Conservation (phyloP, 2,888 invertebrate genomes). For the Patella pellucida region DNA sequence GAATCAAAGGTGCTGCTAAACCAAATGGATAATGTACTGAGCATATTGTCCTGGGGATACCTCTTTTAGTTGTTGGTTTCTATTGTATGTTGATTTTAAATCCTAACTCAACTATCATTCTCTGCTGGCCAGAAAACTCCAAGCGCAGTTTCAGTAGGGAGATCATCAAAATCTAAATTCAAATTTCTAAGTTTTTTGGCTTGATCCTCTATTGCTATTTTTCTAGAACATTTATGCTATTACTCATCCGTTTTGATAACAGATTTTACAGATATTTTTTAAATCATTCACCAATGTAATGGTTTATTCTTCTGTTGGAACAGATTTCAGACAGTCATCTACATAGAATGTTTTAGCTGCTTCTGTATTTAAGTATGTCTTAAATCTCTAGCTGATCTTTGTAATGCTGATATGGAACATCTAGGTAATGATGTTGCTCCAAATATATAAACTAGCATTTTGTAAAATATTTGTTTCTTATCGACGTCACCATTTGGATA, state of each 20-base stretch:
- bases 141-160: constrained; percentile 12
- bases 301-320: constrained; percentile 10
- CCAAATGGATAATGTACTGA: background rate
- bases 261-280: background rate
- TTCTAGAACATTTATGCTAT: constrained; percentile 1
- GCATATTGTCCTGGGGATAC: background rate
- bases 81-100: background rate
- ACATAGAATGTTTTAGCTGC: constrained; percentile 21
- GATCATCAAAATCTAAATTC: background rate
- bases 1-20: background rate
- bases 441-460: background rate
- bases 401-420: constrained; percentile 18
- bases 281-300: background rate
- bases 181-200: constrained; percentile 14
- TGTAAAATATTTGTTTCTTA: background rate
- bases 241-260: constrained; percentile 18
- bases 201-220: constrained; percentile 17
- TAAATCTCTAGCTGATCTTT: background rate
- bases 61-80: background rate
- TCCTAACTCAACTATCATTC: background rate
- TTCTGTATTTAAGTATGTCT: background rate
- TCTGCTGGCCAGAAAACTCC: constrained; percentile 18
- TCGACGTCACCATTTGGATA: background rate
- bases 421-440: constrained; percentile 24
- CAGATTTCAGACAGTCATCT: constrained; percentile 21